Percentiles rank a stretch among this genome's conserved stretches.
Evolutionary conservation across 2,797 vertebrate species (phyloP).

Genomic region (Acomys russatus): DNA sequence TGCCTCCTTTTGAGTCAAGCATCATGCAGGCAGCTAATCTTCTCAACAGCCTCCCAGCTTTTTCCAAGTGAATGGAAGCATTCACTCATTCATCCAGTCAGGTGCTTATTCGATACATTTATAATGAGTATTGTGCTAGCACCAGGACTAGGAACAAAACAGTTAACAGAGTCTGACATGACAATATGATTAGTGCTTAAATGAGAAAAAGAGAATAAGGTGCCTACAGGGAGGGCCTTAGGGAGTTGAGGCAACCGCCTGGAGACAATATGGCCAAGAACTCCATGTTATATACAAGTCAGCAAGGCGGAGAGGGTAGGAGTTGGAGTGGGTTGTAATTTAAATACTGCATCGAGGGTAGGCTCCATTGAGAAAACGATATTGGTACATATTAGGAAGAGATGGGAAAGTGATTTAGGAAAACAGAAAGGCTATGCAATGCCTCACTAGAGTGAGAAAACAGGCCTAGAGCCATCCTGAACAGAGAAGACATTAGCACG

Average conservation of each 20-base stretch:
- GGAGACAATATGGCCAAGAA: background rate
- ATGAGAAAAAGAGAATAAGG: background rate
- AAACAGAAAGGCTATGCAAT: background rate
- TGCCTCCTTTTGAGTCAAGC: conserved; percentile 45
- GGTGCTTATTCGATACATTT: background rate
- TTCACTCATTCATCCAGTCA: background rate
- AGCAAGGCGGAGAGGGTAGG: background rate
- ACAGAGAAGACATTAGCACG: background rate
- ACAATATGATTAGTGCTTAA: background rate
- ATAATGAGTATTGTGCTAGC: background rate
- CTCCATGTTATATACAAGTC: background rate
- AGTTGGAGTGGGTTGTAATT: background rate
- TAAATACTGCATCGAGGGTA: background rate
- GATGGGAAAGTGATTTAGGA: background rate
- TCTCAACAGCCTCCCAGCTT: background rate
- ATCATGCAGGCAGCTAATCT: conserved; percentile 1
- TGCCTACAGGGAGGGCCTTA: background rate
- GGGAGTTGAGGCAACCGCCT: too few species aligned
- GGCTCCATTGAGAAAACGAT: background rate
- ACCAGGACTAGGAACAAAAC: background rate
- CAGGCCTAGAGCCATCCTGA: background rate
- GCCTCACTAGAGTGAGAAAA: background rate
- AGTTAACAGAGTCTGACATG: conserved; percentile 1
- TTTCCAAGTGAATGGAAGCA: background rate
- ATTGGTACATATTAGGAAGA: background rate